A percentile compares a stretch with the other conserved stretches of the same genome.
Evolutionary conservation across 2,888 invertebrate species (phyloP).

Genomic region (Coelogynopora nodosa): DNA sequence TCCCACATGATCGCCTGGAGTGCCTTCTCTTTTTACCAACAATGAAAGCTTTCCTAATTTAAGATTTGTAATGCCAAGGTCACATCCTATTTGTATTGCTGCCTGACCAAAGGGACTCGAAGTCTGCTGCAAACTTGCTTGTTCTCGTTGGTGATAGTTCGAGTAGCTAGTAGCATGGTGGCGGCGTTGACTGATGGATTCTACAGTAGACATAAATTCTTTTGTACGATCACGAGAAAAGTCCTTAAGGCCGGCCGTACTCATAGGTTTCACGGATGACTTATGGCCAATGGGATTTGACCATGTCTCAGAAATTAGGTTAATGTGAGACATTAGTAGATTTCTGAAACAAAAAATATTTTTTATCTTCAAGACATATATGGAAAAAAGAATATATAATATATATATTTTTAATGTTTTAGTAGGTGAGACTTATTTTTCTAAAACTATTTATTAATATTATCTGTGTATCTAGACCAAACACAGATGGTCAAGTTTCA

Average conservation of each 20-base stretch:
- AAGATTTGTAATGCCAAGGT: background rate
- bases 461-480: no score
- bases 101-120: background rate
- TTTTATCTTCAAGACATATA: no score
- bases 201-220: background rate
- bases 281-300: background rate
- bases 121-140: background rate
- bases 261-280: background rate
- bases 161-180: background rate
- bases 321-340: no score
- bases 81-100: background rate
- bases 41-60: background rate
- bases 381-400: no score
- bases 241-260: background rate
- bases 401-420: no score
- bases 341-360: no score
- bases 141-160: background rate
- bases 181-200: background rate
- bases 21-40: constrained; percentile 77
- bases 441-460: no score
- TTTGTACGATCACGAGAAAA: background rate
- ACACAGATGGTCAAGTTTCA: no score
- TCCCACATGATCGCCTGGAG: constrained; percentile 89
- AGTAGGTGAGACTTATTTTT: no score
- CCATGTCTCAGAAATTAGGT: no score